A percentile compares a stretch with the other conserved stretches of the same genome.
These are phyloP conservation scores for Euborellia annulipes DNA, from an alignment of 1,140 invertebrate species.

Conservation along the genomic window DNA sequence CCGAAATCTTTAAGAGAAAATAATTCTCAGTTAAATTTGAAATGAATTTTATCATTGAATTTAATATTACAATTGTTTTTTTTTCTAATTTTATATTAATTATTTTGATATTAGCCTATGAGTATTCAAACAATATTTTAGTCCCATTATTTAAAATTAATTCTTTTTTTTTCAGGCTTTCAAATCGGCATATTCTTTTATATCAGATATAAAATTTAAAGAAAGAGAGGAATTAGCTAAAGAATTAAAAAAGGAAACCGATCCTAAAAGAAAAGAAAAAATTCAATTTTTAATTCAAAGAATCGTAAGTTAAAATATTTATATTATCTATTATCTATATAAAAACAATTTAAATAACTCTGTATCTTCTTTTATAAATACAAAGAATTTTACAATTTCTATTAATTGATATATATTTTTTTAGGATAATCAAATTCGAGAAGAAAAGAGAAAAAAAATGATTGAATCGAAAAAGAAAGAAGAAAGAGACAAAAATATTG, in stretches of 20 bases:
- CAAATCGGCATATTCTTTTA: conserved; percentile 57
- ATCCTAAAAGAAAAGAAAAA: conserved; percentile 44
- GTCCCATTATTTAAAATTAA: too few species aligned
- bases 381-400: conserved; percentile 1
- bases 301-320: conserved; percentile 35
- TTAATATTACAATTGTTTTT: too few species aligned
- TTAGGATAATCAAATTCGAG: conserved; percentile 26
- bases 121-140: too few species aligned
- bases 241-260: conserved; percentile 38
- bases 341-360: too few species aligned
- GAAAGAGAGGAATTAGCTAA: conserved; percentile 46
- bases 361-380: too few species aligned
- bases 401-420: not conserved
- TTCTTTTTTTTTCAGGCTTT: conserved; percentile 37
- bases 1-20: too few species aligned
- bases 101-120: too few species aligned
- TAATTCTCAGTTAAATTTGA: too few species aligned
- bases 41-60: too few species aligned
- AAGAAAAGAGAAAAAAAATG: conserved; percentile 20
- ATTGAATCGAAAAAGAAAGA: conserved; percentile 20
- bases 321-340: too few species aligned
- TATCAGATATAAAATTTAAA: conserved; percentile 45
- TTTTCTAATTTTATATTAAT: too few species aligned
- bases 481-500: conserved; percentile 24
- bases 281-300: conserved; percentile 55